phyloP scores from a whole-genome alignment of 2,888 invertebrate species.

The Cephus runcator region DNA sequence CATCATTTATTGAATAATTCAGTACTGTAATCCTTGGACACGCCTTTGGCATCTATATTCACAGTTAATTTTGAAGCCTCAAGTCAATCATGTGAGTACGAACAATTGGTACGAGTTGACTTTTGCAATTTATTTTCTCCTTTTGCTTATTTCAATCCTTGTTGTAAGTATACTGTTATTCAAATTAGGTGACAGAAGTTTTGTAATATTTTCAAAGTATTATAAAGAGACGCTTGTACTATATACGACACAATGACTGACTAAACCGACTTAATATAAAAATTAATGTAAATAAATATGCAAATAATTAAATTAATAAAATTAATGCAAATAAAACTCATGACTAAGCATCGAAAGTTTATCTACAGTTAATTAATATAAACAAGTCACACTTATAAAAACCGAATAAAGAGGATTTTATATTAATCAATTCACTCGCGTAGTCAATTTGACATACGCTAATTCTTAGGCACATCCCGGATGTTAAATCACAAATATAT shows the following conservation, averaged over 20 bases:
- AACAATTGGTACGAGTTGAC: neutral
- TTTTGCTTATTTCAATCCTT: neutral
- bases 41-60: neutral
- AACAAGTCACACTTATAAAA: too few species aligned
- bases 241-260: neutral
- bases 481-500: too few species aligned
- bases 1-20: neutral
- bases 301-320: too few species aligned
- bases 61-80: neutral
- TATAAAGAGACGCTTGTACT: too few species aligned
- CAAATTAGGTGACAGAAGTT: neutral
- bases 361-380: too few species aligned
- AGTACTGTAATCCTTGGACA: neutral
- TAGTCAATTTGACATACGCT: too few species aligned
- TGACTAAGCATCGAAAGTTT: too few species aligned
- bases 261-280: neutral
- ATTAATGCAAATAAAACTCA: neutral
- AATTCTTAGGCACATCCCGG: too few species aligned
- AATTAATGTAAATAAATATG: too few species aligned
- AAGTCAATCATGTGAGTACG: neutral
- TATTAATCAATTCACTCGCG: too few species aligned
- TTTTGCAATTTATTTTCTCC: neutral
- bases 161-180: neutral
- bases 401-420: too few species aligned
- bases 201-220: too few species aligned